Base-by-base conservation (phyloP, 1,140 invertebrate genomes). In the silkworm (Bombyx mori) region DNA sequence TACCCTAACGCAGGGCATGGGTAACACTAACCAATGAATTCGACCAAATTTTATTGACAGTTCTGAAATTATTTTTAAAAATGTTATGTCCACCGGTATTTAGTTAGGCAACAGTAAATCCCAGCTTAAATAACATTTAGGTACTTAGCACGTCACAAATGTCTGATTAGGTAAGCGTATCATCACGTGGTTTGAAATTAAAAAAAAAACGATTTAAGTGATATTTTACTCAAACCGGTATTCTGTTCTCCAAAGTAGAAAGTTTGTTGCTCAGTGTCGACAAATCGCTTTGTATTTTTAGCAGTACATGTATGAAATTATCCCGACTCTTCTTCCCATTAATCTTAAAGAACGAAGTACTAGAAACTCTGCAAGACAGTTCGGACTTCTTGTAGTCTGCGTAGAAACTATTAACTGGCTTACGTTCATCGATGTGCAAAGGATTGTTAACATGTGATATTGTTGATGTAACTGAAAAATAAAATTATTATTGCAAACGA, bases 251-350 rank as follows among this genome's bases (percentile, higher is more conserved):
- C 57, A 83, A 73, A 63, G 70, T 68, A 0, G 78, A 70, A n/a
- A 84, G 61, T 71, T 86, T 84, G 44, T 63, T 77, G 46, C 63
- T 79, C 9, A 86, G 62, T 7, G 65, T 72, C 4, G 67, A 69
- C 8, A 86, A 55, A 58, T 86, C 82, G 43, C 61, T 80, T 76
- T 86, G 81, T 56, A 86, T 82, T 68, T 82, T 86, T 7, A 86
- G 54, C 10, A 86, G 55, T 47, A 83, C 70, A 48, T 79, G 75
- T 1, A 74, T 68, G 45, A 84, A 80, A 58, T 80, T 84, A 44
- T 86, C 79, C 18, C 68, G 61, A 46, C 74, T 82, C 42, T 78
- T 86, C 47, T 68, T 63, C 6, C 71, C 61, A 44, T 71, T 66
- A 1, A 83, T 53, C 61, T 68, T 77, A 45, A 84, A 81, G 12